phyloP scores from a whole-genome alignment of 2,113 vertebrate species.

The Microtus montanus region DNA sequence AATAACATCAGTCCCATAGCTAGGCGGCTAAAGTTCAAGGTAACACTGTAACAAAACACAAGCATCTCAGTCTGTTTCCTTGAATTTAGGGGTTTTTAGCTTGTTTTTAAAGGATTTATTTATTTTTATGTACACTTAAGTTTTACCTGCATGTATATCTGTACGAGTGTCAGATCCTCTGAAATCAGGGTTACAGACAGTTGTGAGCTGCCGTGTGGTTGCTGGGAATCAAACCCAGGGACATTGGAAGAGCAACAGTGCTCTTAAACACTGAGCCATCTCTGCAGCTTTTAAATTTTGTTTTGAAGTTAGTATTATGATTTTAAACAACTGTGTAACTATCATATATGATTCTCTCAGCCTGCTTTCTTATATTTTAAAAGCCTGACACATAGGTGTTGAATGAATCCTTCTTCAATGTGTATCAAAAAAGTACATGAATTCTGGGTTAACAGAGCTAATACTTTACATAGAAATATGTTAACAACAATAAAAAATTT shows the following conservation, averaged over 20 bases:
- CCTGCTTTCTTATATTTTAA: constrained; percentile 27
- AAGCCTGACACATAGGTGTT: neutral
- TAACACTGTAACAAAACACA: neutral
- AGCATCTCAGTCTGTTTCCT: neutral
- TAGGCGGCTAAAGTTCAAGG: constrained; percentile 16
- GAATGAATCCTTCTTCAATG: constrained; percentile 25
- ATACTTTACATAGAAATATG: constrained; percentile 13
- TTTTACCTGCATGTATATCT: neutral
- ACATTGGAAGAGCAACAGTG: neutral
- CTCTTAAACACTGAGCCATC: neutral
- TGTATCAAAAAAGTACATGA: neutral
- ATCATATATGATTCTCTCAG: neutral
- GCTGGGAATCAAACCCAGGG: neutral
- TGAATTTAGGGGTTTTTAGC: neutral
- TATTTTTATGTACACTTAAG: neutral
- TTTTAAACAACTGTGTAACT: neutral
- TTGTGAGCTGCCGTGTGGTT: neutral
- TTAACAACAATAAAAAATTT: neutral
- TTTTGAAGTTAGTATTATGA: constrained; percentile 5
- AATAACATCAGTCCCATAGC: neutral
- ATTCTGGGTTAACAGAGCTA: constrained; percentile 12
- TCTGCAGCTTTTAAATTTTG: neutral
- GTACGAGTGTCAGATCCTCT: neutral
- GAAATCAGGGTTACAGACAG: neutral
- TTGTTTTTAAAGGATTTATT: neutral